Evolutionary conservation across 2,888 invertebrate species (phyloP), one percentile per base, ranked within the genome.

Genomic region (Agrotis ipsilon): DNA sequence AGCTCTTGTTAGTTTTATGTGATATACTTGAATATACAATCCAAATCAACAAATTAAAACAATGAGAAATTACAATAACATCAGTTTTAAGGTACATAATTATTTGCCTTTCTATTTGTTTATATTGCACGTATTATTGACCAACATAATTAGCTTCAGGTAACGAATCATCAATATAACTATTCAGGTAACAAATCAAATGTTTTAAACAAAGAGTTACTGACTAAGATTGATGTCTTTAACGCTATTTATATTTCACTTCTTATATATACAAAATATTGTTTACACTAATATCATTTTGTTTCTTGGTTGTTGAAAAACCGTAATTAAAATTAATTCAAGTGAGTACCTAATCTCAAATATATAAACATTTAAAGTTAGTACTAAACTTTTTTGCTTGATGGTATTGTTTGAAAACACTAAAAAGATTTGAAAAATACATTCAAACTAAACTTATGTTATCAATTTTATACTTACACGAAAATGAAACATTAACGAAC

Each of bases 381-480:
- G 21, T 59, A 72, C 14, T 39, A 49, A 72, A 75, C 49, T 73
- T 63, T 59, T 77, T 24, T 39, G 7, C n/a, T 63, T 24, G 5
- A 32, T 52, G 27, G 11, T 49, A 54, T 32, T 65, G 11, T 80
- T 65, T 18, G 2, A 19, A 60, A 57, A 49, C n/a, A 46, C 0
- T 9, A 52, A 32, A 58, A 43, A 45, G 2, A 11, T 13, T 6
- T 52, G 19, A 2, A 46, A 46, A 49, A 51, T 55, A 66, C 24
- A 52, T 39, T 59, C 19, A 21, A 55, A 61, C 48, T 57, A 58
- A 77, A 81, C 52, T 61, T 75, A 58, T 62, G 5, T 54, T 43
- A 49, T 52, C 32, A 52, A 19, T 65, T 74, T 54, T 63, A 86
- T 86, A 90, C 91, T 90, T 87, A 89, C 90, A 86, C 81, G 81